Conservation (phyloP, 2,113 vertebrate species). For the Cebus imitator region DNA sequence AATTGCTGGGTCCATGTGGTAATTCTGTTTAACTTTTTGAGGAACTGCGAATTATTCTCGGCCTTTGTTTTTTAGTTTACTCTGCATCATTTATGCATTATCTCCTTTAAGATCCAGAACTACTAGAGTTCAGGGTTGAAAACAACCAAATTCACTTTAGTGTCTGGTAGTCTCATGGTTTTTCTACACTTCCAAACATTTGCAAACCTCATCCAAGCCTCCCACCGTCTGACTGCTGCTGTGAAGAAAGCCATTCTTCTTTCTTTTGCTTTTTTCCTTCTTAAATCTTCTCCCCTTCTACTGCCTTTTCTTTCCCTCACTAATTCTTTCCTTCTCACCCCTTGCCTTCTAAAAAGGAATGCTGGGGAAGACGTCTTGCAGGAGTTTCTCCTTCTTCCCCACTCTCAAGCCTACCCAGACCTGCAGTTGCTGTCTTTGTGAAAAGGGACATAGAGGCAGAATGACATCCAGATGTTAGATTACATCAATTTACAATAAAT, state of each 20-base stretch:
- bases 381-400: not conserved
- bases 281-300: not conserved
- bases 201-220: not conserved
- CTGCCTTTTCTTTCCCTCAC: not conserved
- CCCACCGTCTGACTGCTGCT: not conserved
- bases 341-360: not conserved
- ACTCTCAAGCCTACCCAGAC: fast-evolving
- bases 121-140: not conserved
- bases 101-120: not conserved
- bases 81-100: not conserved
- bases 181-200: not conserved
- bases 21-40: not conserved
- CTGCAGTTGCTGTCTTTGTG: not conserved
- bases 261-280: not conserved
- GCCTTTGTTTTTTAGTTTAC: not conserved
- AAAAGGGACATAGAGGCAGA: not conserved
- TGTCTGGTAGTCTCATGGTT: not conserved
- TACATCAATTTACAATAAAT: not conserved
- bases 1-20: not conserved
- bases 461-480: not conserved
- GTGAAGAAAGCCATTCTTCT: not conserved
- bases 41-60: not conserved
- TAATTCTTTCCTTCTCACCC: not conserved
- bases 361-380: not conserved
- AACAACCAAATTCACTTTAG: not conserved